Base-by-base conservation (phyloP, 2,797 vertebrate genomes). In the Hozukius guyotensis region DNA sequence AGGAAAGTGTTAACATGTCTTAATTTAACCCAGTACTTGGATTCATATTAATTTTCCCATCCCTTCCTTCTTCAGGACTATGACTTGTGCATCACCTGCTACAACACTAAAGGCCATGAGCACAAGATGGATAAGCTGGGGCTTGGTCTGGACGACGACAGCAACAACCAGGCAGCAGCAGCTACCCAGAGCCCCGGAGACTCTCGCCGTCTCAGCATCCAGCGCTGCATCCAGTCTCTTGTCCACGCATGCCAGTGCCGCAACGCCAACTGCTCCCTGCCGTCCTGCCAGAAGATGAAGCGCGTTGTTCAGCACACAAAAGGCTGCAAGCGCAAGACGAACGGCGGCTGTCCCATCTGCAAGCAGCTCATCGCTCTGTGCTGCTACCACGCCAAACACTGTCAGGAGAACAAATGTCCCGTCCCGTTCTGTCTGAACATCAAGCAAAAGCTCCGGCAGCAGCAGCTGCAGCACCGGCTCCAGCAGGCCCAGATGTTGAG, bases 401-500 rank as follows among this genome's bases (percentile, higher is more conserved):
- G 98, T 95, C 98, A 99, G 94, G 98, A 99, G 96, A 99, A 98
- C 95, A 99, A 99, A 94, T 99, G 98, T 84, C 98, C 98, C 0
- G 98, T 99, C 91, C 98, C 98, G 1, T 99, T 99, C 95, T 99
- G 98, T 90, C 97, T 99, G 85, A 99, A 99, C 92, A 99, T 99
- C 87, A 99, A 99, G 95, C 97, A 99, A 72, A 99, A 99, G 91
- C 97, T 99, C n/a, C 95, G 97, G 49, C 98, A 99, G 80, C 98
- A 99, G 73, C 98, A 99, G 86, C 96, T 99, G 64, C 98, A 99
- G 92, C 98, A 99, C 91, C 92, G 98, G 52, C 97, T 99, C 55
- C 98, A 99, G 59, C 98, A 99, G 94, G 98, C 98, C 0, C 98
- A 99, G 95, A 99, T 99, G 98, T 93, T 99, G 29, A 96, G 98